Base-by-base conservation (phyloP, 2,888 invertebrate species). In the Drosophila lutescens region DNA sequence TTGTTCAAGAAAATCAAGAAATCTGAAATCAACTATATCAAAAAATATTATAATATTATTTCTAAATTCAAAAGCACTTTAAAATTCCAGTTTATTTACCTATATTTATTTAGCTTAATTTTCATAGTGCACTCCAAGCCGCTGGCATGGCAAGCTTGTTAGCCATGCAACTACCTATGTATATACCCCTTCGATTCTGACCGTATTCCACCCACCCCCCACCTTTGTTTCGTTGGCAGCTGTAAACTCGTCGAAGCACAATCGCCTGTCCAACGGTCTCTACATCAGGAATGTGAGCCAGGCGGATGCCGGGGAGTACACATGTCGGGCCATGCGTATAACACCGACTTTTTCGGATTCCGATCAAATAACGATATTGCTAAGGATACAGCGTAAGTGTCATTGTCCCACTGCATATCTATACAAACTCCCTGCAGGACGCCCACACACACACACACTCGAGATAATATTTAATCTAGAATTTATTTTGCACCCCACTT, bases 321-420 rank as follows among this genome's bases (percentile, higher is more conserved):
- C 93, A 51, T 94, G 94, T 87, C 92, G 93, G 79, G 94, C 94
- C 10, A 92, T 93, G 84, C 94, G 94, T 80, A 91, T 92, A 55
- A 93, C 92, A 55, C 89, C 91, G 51, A 92, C 91, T 59, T 93
- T 93, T 58, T 93, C 93, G 71, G 93, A 93, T 77, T 91, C 94
- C 36, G 91, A 93, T 77, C 93, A 93, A 76, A 92, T 93, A 86
- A 93, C 93, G 79, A 94, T 94, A 80, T 91, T 92, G 71, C 90
- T 94, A 69, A 92, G 93, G 83, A 93, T 94, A 81, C 93, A 93
- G 91, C 94, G 94, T 94, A 92, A 94, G 94, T 94, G 80, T 49
- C 59, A 49, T 47, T 46, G 57, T 34, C 13, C 47, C 26, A 40
- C 38, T 20, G 20, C 38, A 32, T 34, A 7, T 23, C n/a, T 13